Conservation (phyloP, 2,113 vertebrate genomes). For the Miniopterus natalensis region DNA sequence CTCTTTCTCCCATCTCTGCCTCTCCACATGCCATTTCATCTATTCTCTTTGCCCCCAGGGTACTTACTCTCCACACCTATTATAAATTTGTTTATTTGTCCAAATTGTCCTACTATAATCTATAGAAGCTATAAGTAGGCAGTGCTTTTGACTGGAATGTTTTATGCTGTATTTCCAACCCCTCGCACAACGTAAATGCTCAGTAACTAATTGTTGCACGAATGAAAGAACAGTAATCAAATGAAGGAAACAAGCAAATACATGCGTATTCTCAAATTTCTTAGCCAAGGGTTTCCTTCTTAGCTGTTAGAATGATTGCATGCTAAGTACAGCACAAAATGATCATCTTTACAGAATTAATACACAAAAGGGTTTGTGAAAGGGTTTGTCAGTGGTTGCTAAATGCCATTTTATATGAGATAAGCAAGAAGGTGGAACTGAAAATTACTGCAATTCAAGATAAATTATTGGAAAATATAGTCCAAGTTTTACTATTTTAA, state of each 20-base stretch:
- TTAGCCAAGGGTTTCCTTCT: background rate
- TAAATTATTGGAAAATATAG: background rate
- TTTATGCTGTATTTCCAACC: background rate
- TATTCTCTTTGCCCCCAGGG: background rate
- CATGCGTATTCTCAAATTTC: background rate
- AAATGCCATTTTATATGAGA: background rate
- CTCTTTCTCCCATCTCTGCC: background rate
- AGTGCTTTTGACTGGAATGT: background rate
- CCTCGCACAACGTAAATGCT: background rate
- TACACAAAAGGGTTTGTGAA: background rate
- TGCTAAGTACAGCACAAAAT: background rate
- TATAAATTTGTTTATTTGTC: background rate
- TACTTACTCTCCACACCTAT: background rate
- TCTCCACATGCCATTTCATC: background rate
- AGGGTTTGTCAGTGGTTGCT: background rate
- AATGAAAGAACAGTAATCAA: background rate
- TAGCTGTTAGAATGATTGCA: background rate
- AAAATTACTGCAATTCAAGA: background rate
- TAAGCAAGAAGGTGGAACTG: background rate
- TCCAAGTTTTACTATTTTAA: background rate
- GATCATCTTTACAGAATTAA: background rate
- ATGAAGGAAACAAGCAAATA: background rate
- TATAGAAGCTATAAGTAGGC: background rate
- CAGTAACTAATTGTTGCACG: background rate
- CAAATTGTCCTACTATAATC: background rate